Evolutionary conservation across 2,888 invertebrate genomes (phyloP).

Genomic region (Sinelater perroti): DNA sequence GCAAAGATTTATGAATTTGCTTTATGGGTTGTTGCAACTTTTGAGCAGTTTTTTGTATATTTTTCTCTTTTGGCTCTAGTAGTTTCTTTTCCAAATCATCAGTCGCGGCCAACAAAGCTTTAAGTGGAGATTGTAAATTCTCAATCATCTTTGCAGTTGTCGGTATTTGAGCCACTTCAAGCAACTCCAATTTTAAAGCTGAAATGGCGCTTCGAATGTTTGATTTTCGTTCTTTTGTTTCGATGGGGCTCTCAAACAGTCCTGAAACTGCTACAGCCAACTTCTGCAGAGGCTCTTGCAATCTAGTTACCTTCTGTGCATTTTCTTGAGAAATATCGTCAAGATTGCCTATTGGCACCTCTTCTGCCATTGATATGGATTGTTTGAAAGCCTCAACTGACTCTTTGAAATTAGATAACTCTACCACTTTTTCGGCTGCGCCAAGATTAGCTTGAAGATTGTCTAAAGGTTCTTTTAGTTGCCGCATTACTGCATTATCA

Average conservation of each 20-base stretch:
- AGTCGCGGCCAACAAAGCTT: conserved; percentile 1
- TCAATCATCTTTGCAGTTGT: background rate
- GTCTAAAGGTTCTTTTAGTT: conserved; percentile 14
- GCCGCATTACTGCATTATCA: background rate
- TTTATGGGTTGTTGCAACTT: conserved; percentile 30
- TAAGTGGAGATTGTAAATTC: conserved; percentile 8
- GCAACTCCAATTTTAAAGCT: background rate
- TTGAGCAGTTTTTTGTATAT: conserved; percentile 16
- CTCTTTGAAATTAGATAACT: too few relatives aligned
- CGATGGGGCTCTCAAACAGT: background rate
- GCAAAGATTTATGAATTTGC: background rate
- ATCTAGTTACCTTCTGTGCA: background rate
- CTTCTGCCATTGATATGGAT: background rate
- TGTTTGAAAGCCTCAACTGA: background rate
- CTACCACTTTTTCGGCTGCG: background rate
- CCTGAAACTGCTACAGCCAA: background rate
- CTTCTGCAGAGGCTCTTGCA: conserved; percentile 5
- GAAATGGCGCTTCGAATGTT: background rate
- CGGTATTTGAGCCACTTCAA: background rate
- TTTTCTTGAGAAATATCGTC: conserved; percentile 1
- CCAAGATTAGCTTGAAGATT: background rate
- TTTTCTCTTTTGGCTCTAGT: background rate
- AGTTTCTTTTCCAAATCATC: background rate
- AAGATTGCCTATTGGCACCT: background rate
- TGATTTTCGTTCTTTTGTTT: background rate